Evolutionary conservation across 2,113 vertebrate species (phyloP).

Genomic region (Callipepla californica): DNA sequence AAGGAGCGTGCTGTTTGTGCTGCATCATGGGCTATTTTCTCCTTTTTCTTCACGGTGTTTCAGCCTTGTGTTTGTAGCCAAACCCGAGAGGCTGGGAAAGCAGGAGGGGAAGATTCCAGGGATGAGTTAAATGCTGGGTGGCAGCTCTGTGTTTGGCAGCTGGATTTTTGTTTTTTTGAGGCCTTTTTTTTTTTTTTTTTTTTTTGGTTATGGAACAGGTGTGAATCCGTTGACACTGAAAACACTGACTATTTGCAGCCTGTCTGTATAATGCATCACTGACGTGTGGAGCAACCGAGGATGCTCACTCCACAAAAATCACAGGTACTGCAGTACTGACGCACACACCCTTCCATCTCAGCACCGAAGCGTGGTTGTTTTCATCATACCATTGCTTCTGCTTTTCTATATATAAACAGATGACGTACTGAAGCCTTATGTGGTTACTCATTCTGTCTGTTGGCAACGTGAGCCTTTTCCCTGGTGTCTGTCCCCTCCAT

Average conservation of each 20-base stretch:
- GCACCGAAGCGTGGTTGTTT: accelerated
- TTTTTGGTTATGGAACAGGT: conserved; percentile 11
- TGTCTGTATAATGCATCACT: accelerated
- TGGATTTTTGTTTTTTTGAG: not conserved
- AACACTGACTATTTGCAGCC: not conserved
- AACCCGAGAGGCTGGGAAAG: not conserved
- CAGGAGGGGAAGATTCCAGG: not conserved
- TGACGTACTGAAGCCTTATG: conserved; percentile 11
- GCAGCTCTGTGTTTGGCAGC: not conserved
- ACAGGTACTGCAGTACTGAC: not conserved
- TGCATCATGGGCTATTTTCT: not conserved
- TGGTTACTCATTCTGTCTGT: conserved; percentile 14
- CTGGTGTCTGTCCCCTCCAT: not conserved
- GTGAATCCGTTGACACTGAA: not conserved
- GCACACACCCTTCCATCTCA: not conserved
- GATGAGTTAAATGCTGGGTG: conserved; percentile 16
- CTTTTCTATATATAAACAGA: conserved; percentile 38
- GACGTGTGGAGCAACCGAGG: not conserved
- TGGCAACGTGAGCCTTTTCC: conserved; percentile 16
- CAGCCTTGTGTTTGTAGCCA: not conserved
- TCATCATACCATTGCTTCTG: not conserved
- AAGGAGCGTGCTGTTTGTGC: not conserved
- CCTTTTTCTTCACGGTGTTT: not conserved
- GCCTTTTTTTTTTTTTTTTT: not conserved
- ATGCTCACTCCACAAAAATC: not conserved